Evolutionary conservation across 2,888 invertebrate species (phyloP), one percentile per base, ranked within the genome.

Genomic region (Polydrusus tereticollis): DNA sequence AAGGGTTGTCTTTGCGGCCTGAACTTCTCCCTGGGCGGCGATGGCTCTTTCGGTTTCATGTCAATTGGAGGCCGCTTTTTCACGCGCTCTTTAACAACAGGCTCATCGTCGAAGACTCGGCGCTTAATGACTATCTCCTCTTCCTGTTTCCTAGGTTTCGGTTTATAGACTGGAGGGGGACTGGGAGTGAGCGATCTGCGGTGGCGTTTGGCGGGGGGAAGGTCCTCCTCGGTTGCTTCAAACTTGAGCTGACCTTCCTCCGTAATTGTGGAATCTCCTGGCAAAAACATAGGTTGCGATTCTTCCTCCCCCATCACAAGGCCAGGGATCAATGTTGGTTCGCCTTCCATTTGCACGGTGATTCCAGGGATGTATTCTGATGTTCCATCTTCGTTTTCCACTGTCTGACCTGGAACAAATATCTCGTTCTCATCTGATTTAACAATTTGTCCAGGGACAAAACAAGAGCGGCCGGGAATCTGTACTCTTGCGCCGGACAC

Each of bases 291-390:
- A 0, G 83, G 79, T 7, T 85, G 85, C 16, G 82, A 84, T 18
- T 83, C 85, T 20, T 89, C 87, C 78, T 89, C 89, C 12, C 83
- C 83, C 82, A 93, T 93, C 7, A 94, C 91, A 84, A 93, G 92
- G 26, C 93, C 94, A 0, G 93, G 93, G 78, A 93, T 92, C 78
- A 94, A 92, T 0, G 92, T 92, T 0, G 93, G 92, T 0, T 93
- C 93, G 29, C 90, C 90, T 82, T 92, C 91, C 1, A 92, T 92
- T 83, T 91, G 90, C 63, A 93, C 90, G 70, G 93, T 92, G 84
- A 93, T 92, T 10, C 93, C 93, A 0, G 93, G 93, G n/a, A 93
- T 92, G 80, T 93, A 93, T 75, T 91, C 89, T 16, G 91, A 90
- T 0, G 90, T 91, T 0, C 93, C 93, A 74, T 92, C 91, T 60